Evolutionary conservation across 2,888 invertebrate species (phyloP).

Genomic region (Hyposoter dolosus): DNA sequence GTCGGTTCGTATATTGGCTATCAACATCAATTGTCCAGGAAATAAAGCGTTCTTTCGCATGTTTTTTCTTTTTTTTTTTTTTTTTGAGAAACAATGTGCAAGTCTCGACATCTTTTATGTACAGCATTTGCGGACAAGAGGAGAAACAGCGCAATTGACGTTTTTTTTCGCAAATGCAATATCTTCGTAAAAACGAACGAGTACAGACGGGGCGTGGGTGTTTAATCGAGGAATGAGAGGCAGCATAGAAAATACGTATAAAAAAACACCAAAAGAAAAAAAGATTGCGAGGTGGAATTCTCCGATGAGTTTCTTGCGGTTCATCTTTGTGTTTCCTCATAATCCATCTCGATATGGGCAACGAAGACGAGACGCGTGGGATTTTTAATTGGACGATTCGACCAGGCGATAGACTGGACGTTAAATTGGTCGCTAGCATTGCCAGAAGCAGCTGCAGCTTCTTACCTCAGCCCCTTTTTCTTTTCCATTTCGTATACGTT

Average conservation of each 20-base stretch:
- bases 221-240: background rate
- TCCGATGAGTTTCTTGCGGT: constrained; percentile 45
- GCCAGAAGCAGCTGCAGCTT: constrained; percentile 61
- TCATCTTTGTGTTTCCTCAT: constrained; percentile 42
- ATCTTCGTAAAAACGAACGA: background rate
- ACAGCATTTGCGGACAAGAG: background rate
- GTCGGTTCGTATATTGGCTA: constrained; percentile 33
- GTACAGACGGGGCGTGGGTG: background rate
- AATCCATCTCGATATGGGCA: constrained; percentile 64
- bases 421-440: constrained; percentile 65
- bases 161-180: background rate
- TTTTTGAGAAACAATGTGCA: background rate
- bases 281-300: background rate
- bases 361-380: constrained; percentile 75
- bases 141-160: background rate
- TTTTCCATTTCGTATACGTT: background rate
- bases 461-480: constrained; percentile 20
- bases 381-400: constrained; percentile 79
- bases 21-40: constrained; percentile 34
- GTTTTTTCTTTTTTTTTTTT: background rate
- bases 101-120: background rate
- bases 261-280: background rate
- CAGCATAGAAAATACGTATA: background rate
- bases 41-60: constrained; percentile 7
- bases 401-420: constrained; percentile 70